Conservation (phyloP, 2,888 invertebrate species). For the Rhingia campestris region DNA sequence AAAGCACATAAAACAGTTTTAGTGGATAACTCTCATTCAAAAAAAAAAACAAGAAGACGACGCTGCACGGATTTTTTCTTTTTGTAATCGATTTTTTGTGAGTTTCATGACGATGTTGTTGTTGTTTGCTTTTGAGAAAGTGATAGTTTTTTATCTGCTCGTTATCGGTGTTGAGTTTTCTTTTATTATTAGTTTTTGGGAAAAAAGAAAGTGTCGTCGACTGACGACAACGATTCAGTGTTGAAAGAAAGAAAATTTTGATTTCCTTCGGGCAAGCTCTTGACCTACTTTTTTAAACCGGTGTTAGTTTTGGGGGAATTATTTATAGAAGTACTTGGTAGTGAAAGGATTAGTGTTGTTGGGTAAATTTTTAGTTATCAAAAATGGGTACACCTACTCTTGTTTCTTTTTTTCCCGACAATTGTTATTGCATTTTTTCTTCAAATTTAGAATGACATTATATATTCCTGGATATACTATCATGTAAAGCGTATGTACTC, state of each 20-base stretch:
- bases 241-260: constrained; percentile 39
- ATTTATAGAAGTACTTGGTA: constrained; percentile 12
- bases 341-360: constrained; percentile 17
- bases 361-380: too few species aligned
- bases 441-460: too few species aligned
- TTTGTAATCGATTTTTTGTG: constrained; percentile 40
- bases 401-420: too few species aligned
- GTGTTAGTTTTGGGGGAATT: constrained; percentile 16
- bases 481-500: too few species aligned
- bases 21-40: constrained; percentile 45
- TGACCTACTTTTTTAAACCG: constrained; percentile 61
- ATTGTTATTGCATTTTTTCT: too few species aligned
- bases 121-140: constrained; percentile 44
- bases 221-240: not conserved
- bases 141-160: constrained; percentile 15
- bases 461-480: too few species aligned
- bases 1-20: constrained; percentile 26
- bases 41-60: constrained; percentile 39
- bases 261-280: constrained; percentile 41
- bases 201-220: constrained; percentile 63
- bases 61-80: constrained; percentile 29
- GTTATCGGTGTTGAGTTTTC: constrained; percentile 32
- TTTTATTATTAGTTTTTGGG: constrained; percentile 10
- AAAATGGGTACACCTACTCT: too few species aligned
- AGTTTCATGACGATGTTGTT: constrained; percentile 32